Evolutionary conservation across 92 coral and sea anemone species (phyloP).

Genomic region (Siderastrea siderea): DNA sequence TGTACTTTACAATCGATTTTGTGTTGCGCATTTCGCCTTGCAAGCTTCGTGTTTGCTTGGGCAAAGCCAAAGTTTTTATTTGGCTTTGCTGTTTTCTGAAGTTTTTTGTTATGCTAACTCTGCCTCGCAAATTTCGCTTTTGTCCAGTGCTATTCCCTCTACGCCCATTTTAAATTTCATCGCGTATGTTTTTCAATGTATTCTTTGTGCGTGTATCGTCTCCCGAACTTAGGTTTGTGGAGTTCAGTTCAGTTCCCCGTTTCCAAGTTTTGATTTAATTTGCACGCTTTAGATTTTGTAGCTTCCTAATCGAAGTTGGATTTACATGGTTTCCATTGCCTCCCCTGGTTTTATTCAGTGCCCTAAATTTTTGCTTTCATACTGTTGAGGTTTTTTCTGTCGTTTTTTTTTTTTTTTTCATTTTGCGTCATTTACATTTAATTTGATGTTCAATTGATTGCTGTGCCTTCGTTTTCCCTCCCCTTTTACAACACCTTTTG

Average conservation of each 20-base stretch:
- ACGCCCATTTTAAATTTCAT: slow-evolving; percentile 1
- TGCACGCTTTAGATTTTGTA: slow-evolving; percentile 2
- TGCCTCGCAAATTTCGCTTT: background rate
- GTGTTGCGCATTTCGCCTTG: background rate
- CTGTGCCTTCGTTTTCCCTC: background rate
- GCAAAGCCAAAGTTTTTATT: background rate
- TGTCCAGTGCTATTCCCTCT: slow-evolving; percentile 7
- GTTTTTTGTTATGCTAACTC: background rate
- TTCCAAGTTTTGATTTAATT: slow-evolving; percentile 5
- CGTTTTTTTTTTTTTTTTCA: too few species aligned
- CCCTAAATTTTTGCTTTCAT: too few species aligned
- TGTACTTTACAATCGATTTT: background rate
- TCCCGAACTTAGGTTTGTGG: slow-evolving; percentile 22
- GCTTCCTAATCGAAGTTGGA: background rate
- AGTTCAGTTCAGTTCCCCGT: slow-evolving; percentile 4
- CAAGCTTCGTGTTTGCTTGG: background rate
- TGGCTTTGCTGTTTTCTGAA: background rate
- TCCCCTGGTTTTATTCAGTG: background rate
- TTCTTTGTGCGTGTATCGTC: slow-evolving; percentile 6
- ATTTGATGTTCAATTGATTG: slow-evolving; percentile 1
- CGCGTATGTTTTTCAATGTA: slow-evolving; percentile 3
- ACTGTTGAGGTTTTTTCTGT: too few species aligned
- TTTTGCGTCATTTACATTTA: background rate
- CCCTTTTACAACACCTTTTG: background rate
- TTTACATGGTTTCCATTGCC: background rate